Base-by-base conservation (phyloP, 2,888 invertebrate species). In the Agrotis clavis region DNA sequence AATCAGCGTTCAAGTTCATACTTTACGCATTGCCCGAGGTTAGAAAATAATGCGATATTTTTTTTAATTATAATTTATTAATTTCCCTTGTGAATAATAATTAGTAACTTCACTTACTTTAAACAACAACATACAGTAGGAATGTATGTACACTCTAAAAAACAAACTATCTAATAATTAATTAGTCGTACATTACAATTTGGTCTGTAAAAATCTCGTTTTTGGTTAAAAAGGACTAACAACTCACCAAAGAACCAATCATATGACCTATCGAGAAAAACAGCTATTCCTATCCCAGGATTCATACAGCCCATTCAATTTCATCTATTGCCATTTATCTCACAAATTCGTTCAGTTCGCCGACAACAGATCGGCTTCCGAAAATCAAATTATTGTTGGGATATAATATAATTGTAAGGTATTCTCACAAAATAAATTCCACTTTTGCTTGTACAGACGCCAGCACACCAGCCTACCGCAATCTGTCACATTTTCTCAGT, bases 131-230 rank as follows among this genome's bases (percentile, higher is more conserved):
- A 35, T 30, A 70, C 54, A 69, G 5, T 63, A 56, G 69, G 67
- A 72, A 62, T 76, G 71, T 71, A 35, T 59, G 48, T 21, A 59
- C 57, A 68, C 67, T 21, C 19, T 45, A 45, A 30, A 16, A 30
- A 51, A 59, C 30, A n/a, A 64, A 35, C 30, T 30, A 51, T n/a
- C n/a, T 14, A 57, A 14, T 57, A 62, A 45, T 57, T 62, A 45
- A 18, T 48, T 54, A 48, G 18, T 18, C 6, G 21, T n/a, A 14
- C 3, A 19, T 56, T 56, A 47, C n/a, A 16, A 48, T 25, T 53
- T 30, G 5, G 67, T 41, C 41, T 41, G 11, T 41, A 41, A 21
- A 53, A 51, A 9, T 2, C 53, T 2, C 18, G 9, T 18, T 56
- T 21, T 50, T 25, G 2, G 13, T 14, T 16, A 5, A 35, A 19